A percentile compares a stretch with the other conserved stretches of the same genome.
phyloP scores from a whole-genome alignment of 2,113 vertebrate genomes.

The Physeter macrocephalus region DNA sequence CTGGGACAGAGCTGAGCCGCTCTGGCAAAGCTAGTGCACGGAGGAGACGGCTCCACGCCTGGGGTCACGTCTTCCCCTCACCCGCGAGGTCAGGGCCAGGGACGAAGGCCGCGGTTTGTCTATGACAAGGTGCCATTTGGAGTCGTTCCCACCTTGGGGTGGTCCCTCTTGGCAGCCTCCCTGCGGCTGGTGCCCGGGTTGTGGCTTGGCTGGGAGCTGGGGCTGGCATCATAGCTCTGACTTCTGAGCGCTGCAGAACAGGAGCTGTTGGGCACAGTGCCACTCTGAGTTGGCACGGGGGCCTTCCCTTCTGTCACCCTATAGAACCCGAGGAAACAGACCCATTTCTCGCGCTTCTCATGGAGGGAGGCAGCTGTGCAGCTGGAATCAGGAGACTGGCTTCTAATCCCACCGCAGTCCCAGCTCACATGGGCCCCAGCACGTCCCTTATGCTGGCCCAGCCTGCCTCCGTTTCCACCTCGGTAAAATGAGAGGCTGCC shows the following conservation, averaged over 20 bases:
- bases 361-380: background rate
- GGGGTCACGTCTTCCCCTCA: background rate
- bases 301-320: conserved; percentile 49
- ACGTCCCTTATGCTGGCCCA: background rate
- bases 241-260: background rate
- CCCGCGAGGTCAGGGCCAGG: background rate
- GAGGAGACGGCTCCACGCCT: too few species aligned
- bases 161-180: background rate
- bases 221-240: background rate
- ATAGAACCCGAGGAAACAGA: conserved; percentile 11
- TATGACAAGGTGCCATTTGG: background rate
- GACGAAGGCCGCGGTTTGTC: background rate
- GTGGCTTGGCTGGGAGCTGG: background rate
- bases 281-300: conserved; percentile 38
- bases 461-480: background rate
- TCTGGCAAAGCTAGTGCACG: background rate
- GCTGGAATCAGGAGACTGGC: background rate
- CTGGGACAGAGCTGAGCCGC: background rate
- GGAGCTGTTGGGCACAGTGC: conserved; percentile 24
- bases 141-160: background rate
- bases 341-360: background rate
- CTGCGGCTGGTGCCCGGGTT: background rate
- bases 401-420: background rate
- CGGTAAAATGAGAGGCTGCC: background rate
- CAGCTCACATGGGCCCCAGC: background rate